Percentiles rank a stretch among this genome's conserved stretches.
Conservation (phyloP, 1,140 invertebrate genomes). For the Psix sp. region DNA sequence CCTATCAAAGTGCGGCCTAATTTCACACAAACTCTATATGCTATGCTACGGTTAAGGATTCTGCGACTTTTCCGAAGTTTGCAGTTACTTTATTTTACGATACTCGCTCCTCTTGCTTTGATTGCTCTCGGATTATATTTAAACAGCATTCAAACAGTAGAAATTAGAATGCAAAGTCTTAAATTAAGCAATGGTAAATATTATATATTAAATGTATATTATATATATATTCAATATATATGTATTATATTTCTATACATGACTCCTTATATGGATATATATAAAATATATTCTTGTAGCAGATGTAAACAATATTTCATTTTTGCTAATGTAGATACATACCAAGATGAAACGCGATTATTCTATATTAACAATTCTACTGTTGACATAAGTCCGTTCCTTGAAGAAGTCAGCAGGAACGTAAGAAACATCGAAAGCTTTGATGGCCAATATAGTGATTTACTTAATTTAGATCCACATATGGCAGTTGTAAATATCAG, state of each 20-base stretch:
- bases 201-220: too few relatives aligned
- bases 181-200: conserved; percentile 75
- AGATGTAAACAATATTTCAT: background rate
- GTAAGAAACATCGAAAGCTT: conserved; percentile 78
- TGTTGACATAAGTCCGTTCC: conserved; percentile 65
- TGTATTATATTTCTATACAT: too few relatives aligned
- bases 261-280: too few relatives aligned
- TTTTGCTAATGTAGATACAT: conserved; percentile 64
- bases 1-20: conserved; percentile 78
- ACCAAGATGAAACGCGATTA: conserved; percentile 65
- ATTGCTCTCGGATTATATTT: conserved; percentile 83
- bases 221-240: too few relatives aligned
- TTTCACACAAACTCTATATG: conserved; percentile 75
- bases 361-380: conserved; percentile 69
- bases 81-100: conserved; percentile 77
- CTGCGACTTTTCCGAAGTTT: conserved; percentile 76
- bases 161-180: conserved; percentile 81
- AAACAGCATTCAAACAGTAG: conserved; percentile 81
- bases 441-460: conserved; percentile 80
- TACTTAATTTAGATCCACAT: conserved; percentile 80
- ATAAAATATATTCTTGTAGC: background rate
- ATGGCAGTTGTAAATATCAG: conserved; percentile 82
- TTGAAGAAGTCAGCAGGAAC: conserved; percentile 68
- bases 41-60: conserved; percentile 75
- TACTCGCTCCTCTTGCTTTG: conserved; percentile 79